Conservation (phyloP, 2,113 vertebrate species). For the Halichoeres trimaculatus region DNA sequence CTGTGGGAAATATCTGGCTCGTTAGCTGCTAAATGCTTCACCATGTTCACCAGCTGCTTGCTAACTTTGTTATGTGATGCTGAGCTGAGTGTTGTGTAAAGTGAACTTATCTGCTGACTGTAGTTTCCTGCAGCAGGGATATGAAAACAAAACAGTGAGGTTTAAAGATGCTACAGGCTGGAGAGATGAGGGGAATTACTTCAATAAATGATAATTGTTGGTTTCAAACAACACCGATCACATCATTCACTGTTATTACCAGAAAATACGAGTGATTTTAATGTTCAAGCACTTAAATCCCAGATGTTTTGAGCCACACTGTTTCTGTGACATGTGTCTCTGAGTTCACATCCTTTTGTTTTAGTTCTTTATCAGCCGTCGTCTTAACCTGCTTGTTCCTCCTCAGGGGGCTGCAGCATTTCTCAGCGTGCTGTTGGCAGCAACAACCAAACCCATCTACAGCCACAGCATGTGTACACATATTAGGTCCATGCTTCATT, state of each 20-base stretch:
- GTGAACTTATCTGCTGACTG: neutral
- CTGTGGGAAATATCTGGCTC: neutral
- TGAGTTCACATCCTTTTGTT: neutral
- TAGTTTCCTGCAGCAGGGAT: neutral
- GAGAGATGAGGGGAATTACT: neutral
- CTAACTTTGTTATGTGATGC: neutral
- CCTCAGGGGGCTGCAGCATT: neutral
- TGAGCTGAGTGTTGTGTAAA: neutral
- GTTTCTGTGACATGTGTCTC: neutral
- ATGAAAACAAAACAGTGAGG: neutral
- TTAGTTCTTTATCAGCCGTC: conserved; percentile 2
- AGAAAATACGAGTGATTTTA: neutral
- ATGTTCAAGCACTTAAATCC: neutral
- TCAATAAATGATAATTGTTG: neutral
- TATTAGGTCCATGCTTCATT: conserved; percentile 42
- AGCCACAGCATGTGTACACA: conserved; percentile 15
- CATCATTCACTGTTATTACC: neutral
- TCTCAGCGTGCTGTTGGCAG: conserved; percentile 32
- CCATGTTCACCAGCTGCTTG: neutral
- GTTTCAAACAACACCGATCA: neutral
- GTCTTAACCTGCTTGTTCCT: conserved; percentile 11
- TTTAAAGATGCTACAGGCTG: neutral
- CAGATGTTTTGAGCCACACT: neutral
- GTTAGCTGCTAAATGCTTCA: neutral
- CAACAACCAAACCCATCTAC: neutral